phyloP scores from a whole-genome alignment of 2,888 invertebrate species.

The Caenorhabditis sulstoni region DNA sequence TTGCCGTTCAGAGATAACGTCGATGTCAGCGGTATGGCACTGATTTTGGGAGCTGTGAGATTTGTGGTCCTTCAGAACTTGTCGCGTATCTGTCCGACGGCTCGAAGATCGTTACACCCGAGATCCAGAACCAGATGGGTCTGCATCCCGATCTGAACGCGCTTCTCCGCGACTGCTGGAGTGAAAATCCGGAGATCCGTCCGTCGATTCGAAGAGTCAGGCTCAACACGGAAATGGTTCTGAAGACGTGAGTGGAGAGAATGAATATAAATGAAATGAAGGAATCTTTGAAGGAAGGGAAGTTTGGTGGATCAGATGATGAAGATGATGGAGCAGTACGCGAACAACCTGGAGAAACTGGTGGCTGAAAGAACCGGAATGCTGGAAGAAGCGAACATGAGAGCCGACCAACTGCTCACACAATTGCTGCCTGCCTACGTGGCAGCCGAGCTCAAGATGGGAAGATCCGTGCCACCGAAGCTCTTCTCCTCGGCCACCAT shows the following conservation, averaged over 20 bases:
- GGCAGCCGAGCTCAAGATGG: slow-evolving; percentile 77
- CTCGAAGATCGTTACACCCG: slow-evolving; percentile 69
- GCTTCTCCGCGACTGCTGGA: slow-evolving; percentile 76
- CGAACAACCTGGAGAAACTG: slow-evolving; percentile 79
- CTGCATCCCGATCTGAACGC: slow-evolving; percentile 77
- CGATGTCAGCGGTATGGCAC: slow-evolving; percentile 64
- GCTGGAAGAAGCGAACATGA: slow-evolving; percentile 79
- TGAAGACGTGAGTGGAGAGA: slow-evolving; percentile 71
- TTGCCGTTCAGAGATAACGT: slow-evolving; percentile 69
- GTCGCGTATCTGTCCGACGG: slow-evolving; percentile 73
- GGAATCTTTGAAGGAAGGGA: slow-evolving; percentile 50
- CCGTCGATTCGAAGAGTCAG: slow-evolving; percentile 78
- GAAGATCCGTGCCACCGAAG: slow-evolving; percentile 76
- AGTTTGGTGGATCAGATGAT: slow-evolving; percentile 79
- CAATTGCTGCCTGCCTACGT: slow-evolving; percentile 78
- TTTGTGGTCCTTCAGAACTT: slow-evolving; percentile 64
- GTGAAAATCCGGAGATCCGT: slow-evolving; percentile 78
- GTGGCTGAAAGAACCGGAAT: slow-evolving; percentile 80
- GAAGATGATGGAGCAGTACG: slow-evolving; percentile 76
- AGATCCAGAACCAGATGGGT: slow-evolving; percentile 75
- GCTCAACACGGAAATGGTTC: slow-evolving; percentile 78
- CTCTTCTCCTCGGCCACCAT: slow-evolving; percentile 74
- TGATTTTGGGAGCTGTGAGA: background rate
- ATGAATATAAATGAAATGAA: slow-evolving; percentile 2
- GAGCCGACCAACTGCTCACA: slow-evolving; percentile 77